Base-by-base conservation (phyloP, 2,797 vertebrate species). In the Scomberomorus guttatus region DNA sequence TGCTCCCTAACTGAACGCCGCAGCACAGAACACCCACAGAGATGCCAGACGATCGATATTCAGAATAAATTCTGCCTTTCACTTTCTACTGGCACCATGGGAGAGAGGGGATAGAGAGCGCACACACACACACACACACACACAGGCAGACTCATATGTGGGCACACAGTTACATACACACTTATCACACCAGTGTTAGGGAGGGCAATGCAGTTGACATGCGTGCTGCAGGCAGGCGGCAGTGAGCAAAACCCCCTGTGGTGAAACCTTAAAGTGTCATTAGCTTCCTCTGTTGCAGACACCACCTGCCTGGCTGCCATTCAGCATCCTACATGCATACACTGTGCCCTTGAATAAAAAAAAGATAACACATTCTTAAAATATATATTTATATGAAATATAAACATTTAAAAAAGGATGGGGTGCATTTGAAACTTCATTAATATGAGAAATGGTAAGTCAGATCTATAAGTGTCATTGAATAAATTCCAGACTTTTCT, bases 191-290 rank as follows among this genome's bases (percentile, higher is more conserved):
- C 32, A 6, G 61, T 63, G 77, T 67, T 57, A 65, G 44, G 34
- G 81, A 80, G 84, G 78, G 57, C 76, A 46, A 48, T 56, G 73
- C 77, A 77, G 86, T 81, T 82, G 90, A 88, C 90, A 85, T 84
- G 89, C 39, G 12, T 72, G 80, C 85, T 77, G 82, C 85, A 81
- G 87, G 84, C 80, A 18, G 83, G 77, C 61, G 22, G 79, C 77
- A 42, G 76, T n/a, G 68, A 87, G 88, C 77, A 54, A 65, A 77
- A 22, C 81, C 87, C 78, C 90, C 87, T 51, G 85, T 50, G 62
- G 90, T 79, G 92, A 88, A 88, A 90, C 90, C 89, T 90, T 90
- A 87, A 86, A 89, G 89, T 88, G 87, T 88, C 87, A 90, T 91
- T 92, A 91, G 80, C 72, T 77, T 76, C 86, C 72, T 86, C 68